Evolutionary conservation across 2,113 vertebrate genomes (phyloP).

Genomic region (Phyllopteryx taeniolatus): DNA sequence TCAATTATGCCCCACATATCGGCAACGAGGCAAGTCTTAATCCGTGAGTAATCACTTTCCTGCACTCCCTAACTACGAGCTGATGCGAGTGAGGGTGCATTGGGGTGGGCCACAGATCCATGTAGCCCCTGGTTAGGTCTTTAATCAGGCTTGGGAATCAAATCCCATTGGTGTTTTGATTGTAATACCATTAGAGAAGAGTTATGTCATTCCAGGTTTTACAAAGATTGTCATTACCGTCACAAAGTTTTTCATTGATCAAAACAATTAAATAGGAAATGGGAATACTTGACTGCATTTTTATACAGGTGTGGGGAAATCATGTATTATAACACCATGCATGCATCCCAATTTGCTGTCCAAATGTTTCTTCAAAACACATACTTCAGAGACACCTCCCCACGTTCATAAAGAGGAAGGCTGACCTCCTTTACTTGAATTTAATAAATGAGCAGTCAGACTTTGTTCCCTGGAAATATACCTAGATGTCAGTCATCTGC

Average conservation of each 20-base stretch:
- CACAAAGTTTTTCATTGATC: no score
- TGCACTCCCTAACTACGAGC: constrained; percentile 39
- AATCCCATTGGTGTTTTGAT: constrained; percentile 21
- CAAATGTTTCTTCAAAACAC: not conserved
- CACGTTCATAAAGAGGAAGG: no score
- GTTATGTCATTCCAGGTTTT: not conserved
- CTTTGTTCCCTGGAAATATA: no score
- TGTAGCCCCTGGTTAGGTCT: constrained; percentile 45
- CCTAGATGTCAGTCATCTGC: no score
- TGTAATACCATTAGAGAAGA: constrained; percentile 5
- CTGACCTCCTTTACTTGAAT: no score
- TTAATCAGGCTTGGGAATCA: constrained; percentile 42
- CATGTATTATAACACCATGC: no score
- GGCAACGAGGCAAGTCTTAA: constrained; percentile 62
- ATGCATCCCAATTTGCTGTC: not conserved
- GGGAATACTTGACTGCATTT: no score
- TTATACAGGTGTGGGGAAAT: no score
- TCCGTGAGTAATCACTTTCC: constrained; percentile 68
- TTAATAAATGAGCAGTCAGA: no score
- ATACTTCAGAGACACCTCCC: not conserved
- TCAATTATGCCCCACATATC: constrained; percentile 72
- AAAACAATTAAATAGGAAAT: not conserved
- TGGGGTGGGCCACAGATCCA: constrained; percentile 26
- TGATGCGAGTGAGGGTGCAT: constrained; percentile 25
- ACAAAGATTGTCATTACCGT: not conserved